Base-by-base conservation (phyloP, 2,888 invertebrate genomes). In the Keiferia lycopersicella region DNA sequence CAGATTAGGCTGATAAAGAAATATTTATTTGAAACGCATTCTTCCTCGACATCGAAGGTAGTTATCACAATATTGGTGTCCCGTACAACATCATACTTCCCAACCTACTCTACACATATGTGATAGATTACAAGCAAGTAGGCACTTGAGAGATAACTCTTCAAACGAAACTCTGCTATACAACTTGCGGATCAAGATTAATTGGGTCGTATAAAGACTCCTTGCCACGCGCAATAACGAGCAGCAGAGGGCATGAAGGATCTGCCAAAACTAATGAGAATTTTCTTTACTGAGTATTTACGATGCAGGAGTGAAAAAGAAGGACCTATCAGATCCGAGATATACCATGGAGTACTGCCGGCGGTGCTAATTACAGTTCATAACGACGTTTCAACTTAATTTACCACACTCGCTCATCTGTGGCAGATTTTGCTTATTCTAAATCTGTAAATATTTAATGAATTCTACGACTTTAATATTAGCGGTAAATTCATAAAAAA, bases 121-220 rank as follows among this genome's bases (percentile, higher is more conserved):
- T 60, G 71, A 76, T 74, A 77, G 75, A 74, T 64, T 74, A 75
- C 72, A 78, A 77, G 76, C 75, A 72, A 77, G 74, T 77, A 81
- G 80, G 80, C 80, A 79, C 80, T 80, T 81, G 75, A 79, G 76
- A 79, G 72, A 78, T 74, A 71, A 16, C 14, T 56, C 30, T 45
- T 41, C 14, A 41, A 41, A 11, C 2, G 41, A 41, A n/a, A n/a
- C 16, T 16, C 16, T 16, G 45, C n/a, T 45, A 45, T 8, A n/a
- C 4, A 45, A n/a, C 0, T n/a, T 7, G 45, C 1, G n/a, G 14
- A 45, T 16, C 45, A n/a, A 45, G n/a, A 8, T 34, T 10, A 1
- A 34, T 34, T 34, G 34, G 34, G 34, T 34, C 34, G 34, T 34
- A 7, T 34, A 10, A 4, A 34, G 34, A 34, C 34, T 34, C 34